These are phyloP conservation scores for Pseudochromis fuscus DNA, from an alignment of 2,797 vertebrate species.

Conservation along the genomic window DNA sequence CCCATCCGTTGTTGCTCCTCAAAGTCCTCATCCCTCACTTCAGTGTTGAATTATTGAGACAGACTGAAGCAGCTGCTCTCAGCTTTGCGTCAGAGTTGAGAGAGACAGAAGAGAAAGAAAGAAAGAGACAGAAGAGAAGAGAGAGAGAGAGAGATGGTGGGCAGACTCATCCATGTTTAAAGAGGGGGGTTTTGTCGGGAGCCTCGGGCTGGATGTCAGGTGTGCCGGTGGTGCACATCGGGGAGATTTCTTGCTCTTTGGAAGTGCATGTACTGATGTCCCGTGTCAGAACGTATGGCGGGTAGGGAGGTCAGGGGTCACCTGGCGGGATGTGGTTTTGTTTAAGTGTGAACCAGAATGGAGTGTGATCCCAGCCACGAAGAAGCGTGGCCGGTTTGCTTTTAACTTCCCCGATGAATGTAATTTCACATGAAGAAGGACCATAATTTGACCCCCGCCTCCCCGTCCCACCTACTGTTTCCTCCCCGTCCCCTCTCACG, in stretches of 20 bases:
- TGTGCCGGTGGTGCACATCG: conserved; percentile 63
- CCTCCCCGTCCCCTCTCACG: conserved; percentile 24
- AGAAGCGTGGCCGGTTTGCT: too few relatives aligned
- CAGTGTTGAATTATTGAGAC: conserved; percentile 83
- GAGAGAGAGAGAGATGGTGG: conserved; percentile 53
- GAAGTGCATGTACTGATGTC: conserved; percentile 46
- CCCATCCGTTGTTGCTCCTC: conserved; percentile 58
- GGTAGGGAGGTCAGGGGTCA: conserved; percentile 62
- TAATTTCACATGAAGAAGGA: conserved; percentile 4
- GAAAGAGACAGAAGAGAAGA: conserved; percentile 37
- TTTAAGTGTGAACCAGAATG: not conserved
- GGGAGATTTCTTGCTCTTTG: conserved; percentile 60
- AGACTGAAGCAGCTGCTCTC: conserved; percentile 79
- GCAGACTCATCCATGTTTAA: conserved; percentile 85
- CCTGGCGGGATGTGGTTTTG: conserved; percentile 10
- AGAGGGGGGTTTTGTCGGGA: conserved; percentile 79
- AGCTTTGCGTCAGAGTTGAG: conserved; percentile 72
- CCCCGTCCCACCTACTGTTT: conserved; percentile 33
- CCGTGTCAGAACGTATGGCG: not conserved
- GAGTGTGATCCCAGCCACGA: not conserved
- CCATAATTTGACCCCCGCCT: conserved; percentile 26
- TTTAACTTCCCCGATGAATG: conserved; percentile 13
- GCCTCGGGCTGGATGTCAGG: conserved; percentile 80
- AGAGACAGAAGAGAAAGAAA: conserved; percentile 49
- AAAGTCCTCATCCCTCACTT: conserved; percentile 73